Base-by-base conservation (phyloP, 2,113 vertebrate species). In the Phalacrocorax pelagicus region DNA sequence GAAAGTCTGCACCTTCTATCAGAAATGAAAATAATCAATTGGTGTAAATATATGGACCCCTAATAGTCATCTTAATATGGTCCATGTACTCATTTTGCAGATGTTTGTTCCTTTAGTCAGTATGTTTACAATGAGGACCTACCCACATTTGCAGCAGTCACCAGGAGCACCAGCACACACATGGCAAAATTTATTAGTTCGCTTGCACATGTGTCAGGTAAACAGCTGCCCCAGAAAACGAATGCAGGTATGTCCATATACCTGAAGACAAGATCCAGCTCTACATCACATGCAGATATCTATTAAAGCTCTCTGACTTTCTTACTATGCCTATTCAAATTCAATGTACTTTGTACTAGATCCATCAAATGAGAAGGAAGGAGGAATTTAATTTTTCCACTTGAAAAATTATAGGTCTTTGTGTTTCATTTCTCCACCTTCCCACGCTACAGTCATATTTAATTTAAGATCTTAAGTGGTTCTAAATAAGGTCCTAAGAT, bases 401-500 rank as follows among this genome's bases (percentile, higher is more conserved):
- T 81, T 73, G 40, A 93, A 92, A 94, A 92, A 92, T 88, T 81
- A 83, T n/a, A 23, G 29, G 49, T 93, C n/a, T 59, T 88, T 92
- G 7, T 61, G 26, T 38, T 78, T 57, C 67, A 78, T 75, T 94
- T 90, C 61, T 78, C 32, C 69, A 26, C 34, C 52, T 94, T 91
- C 47, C 52, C 57, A 75, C 42, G 65, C 88, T 86, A 55, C 15
- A 81, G 6, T 86, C 47, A 51, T 83, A 86, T 86, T 90, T 91
- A 90, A 90, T 93, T 92, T 92, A 83, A 90, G 55, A 55, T 44
- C 57, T 91, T 91, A 65, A 83, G 69, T 90, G 51, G 44, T 79
- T 78, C 81, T 92, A 97, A 95, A 95, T 84, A 94, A 91, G 55
- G 4, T 74, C 44, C 72, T 84, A 88, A 90, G 27, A 92, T 87